phyloP scores from a whole-genome alignment of 1,140 invertebrate genomes.

The Drosophila fuyamai region DNA sequence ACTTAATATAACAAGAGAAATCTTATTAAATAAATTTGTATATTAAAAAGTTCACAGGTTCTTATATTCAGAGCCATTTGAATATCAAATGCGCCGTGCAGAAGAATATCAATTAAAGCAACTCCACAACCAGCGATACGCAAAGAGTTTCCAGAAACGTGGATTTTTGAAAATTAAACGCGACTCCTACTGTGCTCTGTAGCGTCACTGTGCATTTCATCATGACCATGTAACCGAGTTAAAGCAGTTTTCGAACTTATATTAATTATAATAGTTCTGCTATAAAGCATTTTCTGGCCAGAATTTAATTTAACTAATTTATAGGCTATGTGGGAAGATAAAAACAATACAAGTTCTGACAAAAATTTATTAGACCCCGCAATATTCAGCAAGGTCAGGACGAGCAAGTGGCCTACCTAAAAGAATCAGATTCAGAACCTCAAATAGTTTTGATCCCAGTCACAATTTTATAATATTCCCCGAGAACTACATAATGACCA shows the following conservation, averaged over 20 bases:
- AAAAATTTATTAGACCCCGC: too few relatives aligned
- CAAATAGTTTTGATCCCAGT: neutral
- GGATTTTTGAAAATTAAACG: conserved; percentile 50
- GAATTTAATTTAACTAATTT: too few relatives aligned
- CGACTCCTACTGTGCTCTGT: neutral
- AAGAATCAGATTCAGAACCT: neutral
- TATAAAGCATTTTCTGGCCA: too few relatives aligned
- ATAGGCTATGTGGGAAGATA: too few relatives aligned
- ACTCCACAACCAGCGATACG: conserved; percentile 24
- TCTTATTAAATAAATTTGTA: neutral
- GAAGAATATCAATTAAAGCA: neutral
- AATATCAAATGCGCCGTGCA: too few relatives aligned
- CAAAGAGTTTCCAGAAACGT: conserved; percentile 63
- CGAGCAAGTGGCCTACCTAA: neutral
- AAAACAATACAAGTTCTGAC: neutral
- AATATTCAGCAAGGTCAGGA: neutral
- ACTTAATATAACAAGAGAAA: too few relatives aligned
- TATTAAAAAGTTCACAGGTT: neutral
- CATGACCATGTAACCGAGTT: neutral
- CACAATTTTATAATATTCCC: too few relatives aligned
- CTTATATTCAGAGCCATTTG: too few relatives aligned
- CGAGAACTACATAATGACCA: too few relatives aligned
- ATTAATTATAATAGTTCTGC: too few relatives aligned
- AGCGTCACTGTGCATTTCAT: neutral
- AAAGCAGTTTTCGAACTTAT: neutral